phyloP scores from a whole-genome alignment of 2,888 invertebrate species.

The Antheraea yamamai region DNA sequence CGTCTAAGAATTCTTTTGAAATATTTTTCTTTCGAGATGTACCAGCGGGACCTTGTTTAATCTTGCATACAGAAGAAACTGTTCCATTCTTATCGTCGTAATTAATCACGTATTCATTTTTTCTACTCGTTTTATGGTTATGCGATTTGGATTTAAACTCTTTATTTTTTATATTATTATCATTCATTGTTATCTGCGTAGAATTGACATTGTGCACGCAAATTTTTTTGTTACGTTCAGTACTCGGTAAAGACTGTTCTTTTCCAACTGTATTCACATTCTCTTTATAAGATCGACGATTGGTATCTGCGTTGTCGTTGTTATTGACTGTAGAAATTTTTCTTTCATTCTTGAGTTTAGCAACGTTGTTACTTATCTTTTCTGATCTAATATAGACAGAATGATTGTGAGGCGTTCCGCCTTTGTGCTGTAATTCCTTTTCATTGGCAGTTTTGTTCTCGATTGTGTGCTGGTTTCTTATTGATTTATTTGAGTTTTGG shows the following conservation, averaged over 20 bases:
- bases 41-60: slow-evolving; percentile 50
- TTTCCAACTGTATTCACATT: neutral
- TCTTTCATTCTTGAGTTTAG: slow-evolving; percentile 1
- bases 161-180: slow-evolving; percentile 36
- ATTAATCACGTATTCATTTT: slow-evolving; percentile 73
- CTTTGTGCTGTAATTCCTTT: slow-evolving; percentile 3
- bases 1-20: slow-evolving; percentile 51
- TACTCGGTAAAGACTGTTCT: neutral
- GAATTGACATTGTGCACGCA: slow-evolving; percentile 12
- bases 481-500: neutral
- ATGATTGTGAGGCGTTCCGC: neutral
- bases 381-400: neutral
- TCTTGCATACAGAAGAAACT: slow-evolving; percentile 71
- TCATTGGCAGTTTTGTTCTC: neutral
- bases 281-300: slow-evolving; percentile 1
- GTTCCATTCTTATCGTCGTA: slow-evolving; percentile 78
- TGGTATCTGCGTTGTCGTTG: neutral
- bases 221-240: slow-evolving; percentile 2
- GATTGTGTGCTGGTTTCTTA: neutral
- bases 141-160: slow-evolving; percentile 37
- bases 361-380: neutral
- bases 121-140: slow-evolving; percentile 45
- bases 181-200: slow-evolving; percentile 28
- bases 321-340: neutral
- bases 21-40: slow-evolving; percentile 55